A percentile compares a stretch with the other conserved stretches of the same genome.
phyloP scores from a whole-genome alignment of 2,113 vertebrate species.

The Menura novaehollandiae region DNA sequence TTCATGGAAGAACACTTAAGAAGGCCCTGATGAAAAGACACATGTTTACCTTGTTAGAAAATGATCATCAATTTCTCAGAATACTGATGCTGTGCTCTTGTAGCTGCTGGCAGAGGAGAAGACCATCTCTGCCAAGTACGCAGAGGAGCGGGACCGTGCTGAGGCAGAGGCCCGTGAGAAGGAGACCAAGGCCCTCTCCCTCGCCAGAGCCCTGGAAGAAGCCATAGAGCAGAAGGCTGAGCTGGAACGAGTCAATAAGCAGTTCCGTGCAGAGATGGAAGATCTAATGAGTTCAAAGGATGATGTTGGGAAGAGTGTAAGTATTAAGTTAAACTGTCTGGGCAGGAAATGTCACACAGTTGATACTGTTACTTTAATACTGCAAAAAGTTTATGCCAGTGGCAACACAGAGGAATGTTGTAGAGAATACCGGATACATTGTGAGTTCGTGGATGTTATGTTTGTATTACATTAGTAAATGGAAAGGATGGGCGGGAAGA shows the following conservation, averaged over 20 bases:
- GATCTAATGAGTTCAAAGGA: constrained; percentile 97
- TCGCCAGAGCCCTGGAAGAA: constrained; percentile 87
- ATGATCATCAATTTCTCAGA: neutral
- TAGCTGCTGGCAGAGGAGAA: constrained; percentile 83
- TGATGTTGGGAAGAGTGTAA: constrained; percentile 94
- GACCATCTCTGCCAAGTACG: constrained; percentile 77
- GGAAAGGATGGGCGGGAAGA: neutral
- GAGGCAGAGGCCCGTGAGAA: constrained; percentile 84
- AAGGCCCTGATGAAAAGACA: neutral
- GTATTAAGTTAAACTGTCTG: neutral
- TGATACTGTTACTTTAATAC: neutral
- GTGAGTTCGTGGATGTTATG: neutral
- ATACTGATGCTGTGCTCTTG: neutral
- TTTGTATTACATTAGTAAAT: neutral
- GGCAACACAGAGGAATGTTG: neutral
- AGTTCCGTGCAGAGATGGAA: constrained; percentile 92
- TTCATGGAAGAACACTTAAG: neutral
- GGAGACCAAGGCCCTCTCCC: constrained; percentile 78
- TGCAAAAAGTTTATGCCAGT: neutral
- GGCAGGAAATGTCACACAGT: neutral
- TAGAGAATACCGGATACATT: neutral
- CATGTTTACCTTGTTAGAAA: neutral
- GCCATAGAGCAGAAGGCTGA: constrained; percentile 88
- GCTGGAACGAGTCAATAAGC: constrained; percentile 89
- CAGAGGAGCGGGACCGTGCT: constrained; percentile 78